Evolutionary conservation across 2,797 vertebrate genomes (phyloP).

Genomic region (Pelochelys cantorii): DNA sequence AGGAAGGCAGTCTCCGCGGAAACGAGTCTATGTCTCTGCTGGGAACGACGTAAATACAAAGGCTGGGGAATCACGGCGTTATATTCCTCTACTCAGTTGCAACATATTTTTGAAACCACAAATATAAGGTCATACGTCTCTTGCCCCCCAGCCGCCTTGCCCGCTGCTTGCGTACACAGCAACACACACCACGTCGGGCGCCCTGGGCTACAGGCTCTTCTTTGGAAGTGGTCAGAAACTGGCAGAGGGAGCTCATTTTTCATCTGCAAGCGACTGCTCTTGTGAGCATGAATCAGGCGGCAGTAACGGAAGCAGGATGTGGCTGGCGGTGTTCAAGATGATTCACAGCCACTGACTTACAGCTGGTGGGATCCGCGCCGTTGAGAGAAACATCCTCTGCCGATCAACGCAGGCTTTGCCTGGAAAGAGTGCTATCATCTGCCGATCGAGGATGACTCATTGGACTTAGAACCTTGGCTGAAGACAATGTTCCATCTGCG

Average conservation of each 20-base stretch:
- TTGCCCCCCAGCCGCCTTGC: neutral
- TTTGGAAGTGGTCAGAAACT: slow-evolving; percentile 22
- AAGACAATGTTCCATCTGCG: neutral
- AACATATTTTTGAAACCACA: neutral
- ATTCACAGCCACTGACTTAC: slow-evolving; percentile 12
- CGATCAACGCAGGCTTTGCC: slow-evolving; percentile 5
- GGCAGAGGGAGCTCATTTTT: slow-evolving; percentile 3
- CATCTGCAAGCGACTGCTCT: neutral
- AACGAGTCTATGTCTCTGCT: neutral
- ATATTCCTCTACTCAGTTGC: neutral
- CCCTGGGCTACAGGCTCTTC: neutral
- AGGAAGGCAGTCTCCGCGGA: neutral
- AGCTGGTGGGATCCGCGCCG: neutral
- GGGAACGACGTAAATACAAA: neutral
- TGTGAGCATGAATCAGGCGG: slow-evolving; percentile 17
- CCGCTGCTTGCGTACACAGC: neutral
- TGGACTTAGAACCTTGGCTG: neutral
- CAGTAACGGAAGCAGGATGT: slow-evolving; percentile 34
- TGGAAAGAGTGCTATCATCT: neutral
- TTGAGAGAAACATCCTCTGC: slow-evolving; percentile 19
- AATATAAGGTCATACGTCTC: neutral
- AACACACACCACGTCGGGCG: too few relatives aligned
- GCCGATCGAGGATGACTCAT: neutral
- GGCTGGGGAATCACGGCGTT: neutral
- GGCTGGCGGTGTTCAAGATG: neutral